These are phyloP conservation scores for Platygyra sinensis DNA, from an alignment of 64 coral and sea anemone species.

Conservation along the genomic window DNA sequence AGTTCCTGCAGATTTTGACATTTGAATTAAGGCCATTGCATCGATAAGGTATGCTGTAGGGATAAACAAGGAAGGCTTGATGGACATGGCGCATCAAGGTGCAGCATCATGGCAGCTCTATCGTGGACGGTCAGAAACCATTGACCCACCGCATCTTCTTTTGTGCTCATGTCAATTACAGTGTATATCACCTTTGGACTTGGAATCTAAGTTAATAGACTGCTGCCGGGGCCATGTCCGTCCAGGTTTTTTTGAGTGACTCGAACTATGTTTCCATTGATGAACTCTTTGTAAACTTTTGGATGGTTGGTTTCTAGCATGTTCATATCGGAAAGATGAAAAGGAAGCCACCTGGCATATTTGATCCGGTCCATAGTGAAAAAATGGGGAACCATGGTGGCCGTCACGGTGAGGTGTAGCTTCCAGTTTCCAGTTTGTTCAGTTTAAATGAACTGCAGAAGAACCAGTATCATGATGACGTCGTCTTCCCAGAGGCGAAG, in stretches of 20 bases:
- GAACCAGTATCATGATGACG: neutral
- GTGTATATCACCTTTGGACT: no score
- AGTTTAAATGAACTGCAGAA: slow-evolving; percentile 18
- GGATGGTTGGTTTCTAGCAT: no score
- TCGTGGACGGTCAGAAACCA: slow-evolving; percentile 19
- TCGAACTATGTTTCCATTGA: no score
- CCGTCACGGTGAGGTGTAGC: neutral
- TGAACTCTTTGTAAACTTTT: no score
- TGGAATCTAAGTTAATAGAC: no score
- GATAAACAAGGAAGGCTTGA: slow-evolving; percentile 44
- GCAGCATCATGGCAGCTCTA: neutral
- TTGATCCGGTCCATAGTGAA: slow-evolving; percentile 7
- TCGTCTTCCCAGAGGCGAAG: neutral
- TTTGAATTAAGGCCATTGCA: slow-evolving; percentile 81
- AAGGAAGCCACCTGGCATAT: no score
- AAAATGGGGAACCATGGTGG: slow-evolving; percentile 2
- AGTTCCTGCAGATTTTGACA: slow-evolving; percentile 56
- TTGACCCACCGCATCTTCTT: slow-evolving; percentile 20
- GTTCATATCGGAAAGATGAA: no score
- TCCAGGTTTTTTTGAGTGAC: no score
- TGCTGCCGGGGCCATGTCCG: no score
- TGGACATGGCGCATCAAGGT: slow-evolving; percentile 12
- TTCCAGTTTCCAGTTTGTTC: slow-evolving; percentile 20
- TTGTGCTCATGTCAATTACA: neutral
- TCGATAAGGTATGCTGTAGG: slow-evolving; percentile 56